Evolutionary conservation across 2,113 vertebrate genomes (phyloP).

Genomic region (Cnemophilus loriae): DNA sequence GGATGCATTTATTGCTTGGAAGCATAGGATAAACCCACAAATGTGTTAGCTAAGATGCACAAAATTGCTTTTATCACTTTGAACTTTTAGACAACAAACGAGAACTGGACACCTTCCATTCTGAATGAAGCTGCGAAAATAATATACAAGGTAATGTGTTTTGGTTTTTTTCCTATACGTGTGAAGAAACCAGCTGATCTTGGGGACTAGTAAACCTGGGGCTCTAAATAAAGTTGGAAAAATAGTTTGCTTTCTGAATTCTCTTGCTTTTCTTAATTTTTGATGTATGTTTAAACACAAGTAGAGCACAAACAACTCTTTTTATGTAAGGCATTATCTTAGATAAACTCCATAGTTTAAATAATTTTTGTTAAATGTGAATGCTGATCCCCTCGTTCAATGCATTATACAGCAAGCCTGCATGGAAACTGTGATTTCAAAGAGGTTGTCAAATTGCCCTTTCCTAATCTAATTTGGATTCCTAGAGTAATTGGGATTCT

Average conservation of each 20-base stretch:
- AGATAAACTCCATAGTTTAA: background rate
- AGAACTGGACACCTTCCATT: conserved; percentile 89
- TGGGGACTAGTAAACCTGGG: background rate
- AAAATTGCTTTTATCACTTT: background rate
- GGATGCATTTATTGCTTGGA: background rate
- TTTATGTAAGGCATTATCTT: background rate
- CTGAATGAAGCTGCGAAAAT: conserved; percentile 92
- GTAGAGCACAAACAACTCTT: background rate
- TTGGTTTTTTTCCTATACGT: background rate
- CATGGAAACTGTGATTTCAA: background rate
- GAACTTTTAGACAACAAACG: conserved; percentile 85
- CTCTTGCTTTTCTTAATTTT: background rate
- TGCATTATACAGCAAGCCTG: background rate
- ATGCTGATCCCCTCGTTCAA: background rate
- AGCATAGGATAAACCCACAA: background rate
- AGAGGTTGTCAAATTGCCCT: background rate
- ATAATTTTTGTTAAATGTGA: background rate
- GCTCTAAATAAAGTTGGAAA: background rate
- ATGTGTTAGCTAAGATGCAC: background rate
- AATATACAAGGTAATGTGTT: conserved; percentile 88
- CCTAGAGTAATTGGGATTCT: background rate
- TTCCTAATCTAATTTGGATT: background rate
- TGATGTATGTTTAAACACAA: background rate
- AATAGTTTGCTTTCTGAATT: background rate
- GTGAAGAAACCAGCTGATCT: background rate